These are phyloP conservation scores for Orgyia antiqua DNA, from an alignment of 2,888 invertebrate species.

Conservation along the genomic window DNA sequence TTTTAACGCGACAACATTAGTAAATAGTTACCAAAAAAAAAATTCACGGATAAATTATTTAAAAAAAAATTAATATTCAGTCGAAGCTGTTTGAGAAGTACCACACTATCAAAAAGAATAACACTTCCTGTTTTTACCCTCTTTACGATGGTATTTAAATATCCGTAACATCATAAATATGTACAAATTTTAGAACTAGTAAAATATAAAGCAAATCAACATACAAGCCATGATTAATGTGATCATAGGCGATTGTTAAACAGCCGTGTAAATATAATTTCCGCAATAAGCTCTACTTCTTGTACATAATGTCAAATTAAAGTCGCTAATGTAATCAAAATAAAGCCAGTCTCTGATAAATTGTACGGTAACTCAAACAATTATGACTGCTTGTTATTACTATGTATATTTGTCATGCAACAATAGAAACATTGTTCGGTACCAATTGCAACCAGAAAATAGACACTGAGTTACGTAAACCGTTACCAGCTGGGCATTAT, in stretches of 20 bases:
- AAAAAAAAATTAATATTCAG: no score
- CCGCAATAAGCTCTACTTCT: conserved; percentile 17
- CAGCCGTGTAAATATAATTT: conserved; percentile 10
- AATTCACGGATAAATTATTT: no score
- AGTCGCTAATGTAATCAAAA: conserved; percentile 48
- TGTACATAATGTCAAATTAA: conserved; percentile 29
- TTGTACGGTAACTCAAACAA: conserved; percentile 58
- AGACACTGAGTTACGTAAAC: conserved; percentile 68
- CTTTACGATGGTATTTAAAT: no score
- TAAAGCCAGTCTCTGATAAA: conserved; percentile 52
- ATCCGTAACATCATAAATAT: no score
- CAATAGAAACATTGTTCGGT: conserved; percentile 63
- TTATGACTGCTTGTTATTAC: conserved; percentile 59
- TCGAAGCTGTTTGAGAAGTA: no score
- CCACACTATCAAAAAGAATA: no score
- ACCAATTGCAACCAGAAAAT: conserved; percentile 67
- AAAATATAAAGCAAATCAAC: conserved; percentile 18
- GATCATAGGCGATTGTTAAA: conserved; percentile 18
- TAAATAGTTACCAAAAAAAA: no score
- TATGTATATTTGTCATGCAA: conserved; percentile 70
- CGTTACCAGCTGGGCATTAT: conserved; percentile 54
- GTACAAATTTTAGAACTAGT: no score
- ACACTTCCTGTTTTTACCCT: no score
- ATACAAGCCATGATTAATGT: conserved; percentile 23
- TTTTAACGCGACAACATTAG: no score